Evolutionary conservation across 2,113 vertebrate genomes (phyloP).

Genomic region (Callospermophilus lateralis): DNA sequence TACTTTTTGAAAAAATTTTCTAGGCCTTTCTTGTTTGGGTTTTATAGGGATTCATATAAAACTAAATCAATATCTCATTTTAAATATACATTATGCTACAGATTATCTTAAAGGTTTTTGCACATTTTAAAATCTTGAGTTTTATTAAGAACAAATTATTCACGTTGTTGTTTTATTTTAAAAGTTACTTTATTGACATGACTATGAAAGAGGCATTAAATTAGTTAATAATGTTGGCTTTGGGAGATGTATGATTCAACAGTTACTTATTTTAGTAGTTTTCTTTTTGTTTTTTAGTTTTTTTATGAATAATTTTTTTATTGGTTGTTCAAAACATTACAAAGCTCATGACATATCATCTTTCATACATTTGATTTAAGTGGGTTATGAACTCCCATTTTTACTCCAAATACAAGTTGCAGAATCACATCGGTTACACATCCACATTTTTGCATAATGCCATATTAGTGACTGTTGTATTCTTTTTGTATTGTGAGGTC

Average conservation of each 20-base stretch:
- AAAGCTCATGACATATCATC: no score
- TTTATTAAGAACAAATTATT: slow-evolving; percentile 64
- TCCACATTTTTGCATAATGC: no score
- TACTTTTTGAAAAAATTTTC: background rate
- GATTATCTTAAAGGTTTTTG: slow-evolving; percentile 46
- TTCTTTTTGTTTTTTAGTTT: slow-evolving; percentile 27
- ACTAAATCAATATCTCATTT: slow-evolving; percentile 48
- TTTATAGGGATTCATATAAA: background rate
- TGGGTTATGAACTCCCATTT: no score
- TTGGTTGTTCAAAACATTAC: no score
- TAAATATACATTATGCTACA: slow-evolving; percentile 16
- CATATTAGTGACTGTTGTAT: no score
- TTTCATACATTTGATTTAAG: no score
- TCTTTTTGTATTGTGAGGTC: slow-evolving; percentile 13
- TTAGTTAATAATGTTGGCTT: slow-evolving; percentile 40
- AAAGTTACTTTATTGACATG: slow-evolving; percentile 17
- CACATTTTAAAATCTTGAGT: slow-evolving; percentile 43
- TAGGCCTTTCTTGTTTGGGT: background rate
- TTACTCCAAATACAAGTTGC: no score
- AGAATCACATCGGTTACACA: no score
- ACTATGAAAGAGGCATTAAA: background rate
- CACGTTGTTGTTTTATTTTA: slow-evolving; percentile 59
- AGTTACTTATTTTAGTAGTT: background rate
- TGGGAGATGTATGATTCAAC: slow-evolving; percentile 19
- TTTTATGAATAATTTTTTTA: no score